A percentile compares a stretch with the other conserved stretches of the same genome.
Evolutionary conservation across 64 coral and sea anemone genomes (phyloP).

Genomic region (Trachythela sp.): DNA sequence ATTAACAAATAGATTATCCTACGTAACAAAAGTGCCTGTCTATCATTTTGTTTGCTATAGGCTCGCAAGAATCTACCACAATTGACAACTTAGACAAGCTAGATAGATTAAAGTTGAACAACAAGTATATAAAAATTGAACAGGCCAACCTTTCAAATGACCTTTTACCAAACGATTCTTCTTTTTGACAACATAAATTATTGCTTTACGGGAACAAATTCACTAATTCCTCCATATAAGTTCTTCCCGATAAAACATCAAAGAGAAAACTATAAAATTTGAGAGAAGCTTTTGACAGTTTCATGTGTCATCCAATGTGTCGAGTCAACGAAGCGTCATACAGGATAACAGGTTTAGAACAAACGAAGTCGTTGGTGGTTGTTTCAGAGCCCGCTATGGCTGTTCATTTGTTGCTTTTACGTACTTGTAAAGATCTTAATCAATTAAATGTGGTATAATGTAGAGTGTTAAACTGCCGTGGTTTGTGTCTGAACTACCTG

Average conservation of each 20-base stretch:
- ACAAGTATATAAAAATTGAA: too few species aligned
- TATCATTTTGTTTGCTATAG: too few species aligned
- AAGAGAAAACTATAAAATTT: neutral
- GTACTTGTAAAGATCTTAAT: neutral
- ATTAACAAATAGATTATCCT: too few species aligned
- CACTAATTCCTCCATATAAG: neutral
- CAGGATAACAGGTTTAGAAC: neutral
- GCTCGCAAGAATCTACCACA: too few species aligned
- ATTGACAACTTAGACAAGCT: too few species aligned
- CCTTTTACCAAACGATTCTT: too few species aligned
- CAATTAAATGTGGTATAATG: neutral
- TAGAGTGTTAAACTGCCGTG: too few species aligned
- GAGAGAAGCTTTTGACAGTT: neutral
- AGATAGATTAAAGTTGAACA: too few species aligned
- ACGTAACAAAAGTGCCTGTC: too few species aligned
- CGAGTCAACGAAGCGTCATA: neutral
- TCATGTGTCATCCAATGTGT: neutral
- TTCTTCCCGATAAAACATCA: neutral
- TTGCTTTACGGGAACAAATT: neutral
- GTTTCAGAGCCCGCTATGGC: neutral
- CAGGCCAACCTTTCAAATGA: too few species aligned
- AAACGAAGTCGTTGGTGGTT: neutral
- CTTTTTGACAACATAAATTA: too few species aligned
- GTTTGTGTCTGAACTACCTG: too few species aligned
- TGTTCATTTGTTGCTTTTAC: neutral